These are phyloP conservation scores for Acropternis orthonyx DNA, from an alignment of 2,797 vertebrate genomes.

Conservation along the genomic window DNA sequence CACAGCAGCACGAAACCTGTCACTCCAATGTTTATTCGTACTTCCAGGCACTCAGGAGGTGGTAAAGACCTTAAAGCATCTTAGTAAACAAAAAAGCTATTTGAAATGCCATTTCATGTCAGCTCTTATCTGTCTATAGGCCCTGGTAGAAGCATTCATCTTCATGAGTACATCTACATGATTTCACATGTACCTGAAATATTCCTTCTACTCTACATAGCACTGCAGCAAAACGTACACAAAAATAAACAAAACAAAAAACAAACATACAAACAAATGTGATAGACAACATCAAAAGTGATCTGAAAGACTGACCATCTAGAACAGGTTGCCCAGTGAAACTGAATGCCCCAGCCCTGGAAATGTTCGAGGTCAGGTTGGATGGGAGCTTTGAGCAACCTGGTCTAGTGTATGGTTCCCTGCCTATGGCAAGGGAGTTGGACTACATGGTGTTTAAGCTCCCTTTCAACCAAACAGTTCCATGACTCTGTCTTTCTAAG, in stretches of 20 bases:
- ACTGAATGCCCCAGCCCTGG: not conserved
- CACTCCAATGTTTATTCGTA: not conserved
- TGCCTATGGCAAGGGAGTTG: not conserved
- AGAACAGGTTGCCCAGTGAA: not conserved
- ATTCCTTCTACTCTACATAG: not conserved
- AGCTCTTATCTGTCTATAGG: not conserved
- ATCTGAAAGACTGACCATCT: not conserved
- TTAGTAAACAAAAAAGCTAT: slow-evolving; percentile 26
- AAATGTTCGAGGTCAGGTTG: not conserved
- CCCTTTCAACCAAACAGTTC: not conserved
- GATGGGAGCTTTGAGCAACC: not conserved
- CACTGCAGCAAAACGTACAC: not conserved
- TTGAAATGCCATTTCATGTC: slow-evolving; percentile 38
- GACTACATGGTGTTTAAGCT: not conserved
- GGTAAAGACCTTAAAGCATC: slow-evolving; percentile 10
- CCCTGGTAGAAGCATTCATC: not conserved
- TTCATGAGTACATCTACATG: not conserved
- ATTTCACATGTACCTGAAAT: not conserved
- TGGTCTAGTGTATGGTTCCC: not conserved
- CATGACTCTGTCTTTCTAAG: not conserved
- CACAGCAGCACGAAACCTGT: not conserved
- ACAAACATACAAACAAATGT: not conserved
- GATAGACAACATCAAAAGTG: not conserved
- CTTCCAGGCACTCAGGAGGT: slow-evolving; percentile 4
- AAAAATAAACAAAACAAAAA: not conserved